These are phyloP conservation scores for Aleiodes alternator DNA, from an alignment of 2,888 invertebrate species.

Conservation along the genomic window DNA sequence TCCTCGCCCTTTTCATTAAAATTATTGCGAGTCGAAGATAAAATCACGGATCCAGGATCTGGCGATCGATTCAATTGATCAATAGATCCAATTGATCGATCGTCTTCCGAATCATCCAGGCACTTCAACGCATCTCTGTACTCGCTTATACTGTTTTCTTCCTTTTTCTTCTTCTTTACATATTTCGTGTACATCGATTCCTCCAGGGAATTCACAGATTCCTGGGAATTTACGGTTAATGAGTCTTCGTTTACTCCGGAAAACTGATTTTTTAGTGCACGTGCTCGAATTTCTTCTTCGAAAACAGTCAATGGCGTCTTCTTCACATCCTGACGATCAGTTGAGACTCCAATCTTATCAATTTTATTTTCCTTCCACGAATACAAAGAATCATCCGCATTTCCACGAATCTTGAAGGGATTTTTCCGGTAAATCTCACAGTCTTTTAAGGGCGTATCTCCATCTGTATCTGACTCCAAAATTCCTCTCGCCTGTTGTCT, in stretches of 20 bases:
- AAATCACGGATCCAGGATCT: neutral
- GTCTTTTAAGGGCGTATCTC: constrained; percentile 50
- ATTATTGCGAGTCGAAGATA: neutral
- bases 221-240: neutral
- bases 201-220: neutral
- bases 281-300: neutral
- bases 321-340: neutral
- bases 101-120: neutral
- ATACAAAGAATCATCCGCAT: constrained; percentile 19
- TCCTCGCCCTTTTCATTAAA: neutral
- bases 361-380: neutral
- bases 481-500: constrained; percentile 59
- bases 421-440: constrained; percentile 53
- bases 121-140: constrained; percentile 15
- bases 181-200: constrained; percentile 19
- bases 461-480: constrained; percentile 58
- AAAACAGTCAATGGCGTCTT: neutral
- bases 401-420: constrained; percentile 57
- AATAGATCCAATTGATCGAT: neutral
- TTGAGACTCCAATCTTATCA: neutral
- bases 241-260: neutral
- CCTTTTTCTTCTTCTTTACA: neutral
- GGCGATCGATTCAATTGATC: neutral
- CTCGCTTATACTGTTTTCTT: neutral
- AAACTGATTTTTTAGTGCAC: neutral